Evolutionary conservation across 2,113 vertebrate species (phyloP).

Genomic region (Lanius collurio): DNA sequence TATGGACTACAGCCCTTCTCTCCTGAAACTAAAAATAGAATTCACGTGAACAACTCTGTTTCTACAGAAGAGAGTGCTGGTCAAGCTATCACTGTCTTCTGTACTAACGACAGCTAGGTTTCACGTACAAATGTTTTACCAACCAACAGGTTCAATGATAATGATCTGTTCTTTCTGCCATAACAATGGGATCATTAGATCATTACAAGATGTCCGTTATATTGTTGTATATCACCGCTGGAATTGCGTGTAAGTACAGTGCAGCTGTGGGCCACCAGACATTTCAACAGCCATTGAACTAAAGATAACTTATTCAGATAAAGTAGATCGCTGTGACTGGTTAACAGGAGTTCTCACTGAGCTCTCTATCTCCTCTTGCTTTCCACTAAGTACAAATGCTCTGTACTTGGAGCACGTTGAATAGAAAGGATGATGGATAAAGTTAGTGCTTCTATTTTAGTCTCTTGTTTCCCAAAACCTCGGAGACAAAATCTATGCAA

Average conservation of each 20-base stretch:
- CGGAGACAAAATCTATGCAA: neutral
- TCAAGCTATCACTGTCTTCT: neutral
- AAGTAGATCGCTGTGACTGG: neutral
- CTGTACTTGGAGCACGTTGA: neutral
- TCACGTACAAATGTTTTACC: neutral
- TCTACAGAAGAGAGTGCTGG: neutral
- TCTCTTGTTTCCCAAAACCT: neutral
- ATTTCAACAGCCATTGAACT: neutral
- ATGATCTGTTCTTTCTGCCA: fast-evolving
- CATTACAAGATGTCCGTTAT: neutral
- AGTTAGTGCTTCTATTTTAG: neutral
- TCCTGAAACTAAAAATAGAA: neutral
- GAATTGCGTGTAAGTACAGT: neutral
- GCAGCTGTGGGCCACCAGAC: neutral
- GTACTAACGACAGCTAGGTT: neutral
- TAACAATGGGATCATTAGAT: neutral
- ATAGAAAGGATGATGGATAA: neutral
- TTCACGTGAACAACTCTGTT: neutral
- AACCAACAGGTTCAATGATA: neutral
- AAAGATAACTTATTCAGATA: neutral
- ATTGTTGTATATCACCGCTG: neutral
- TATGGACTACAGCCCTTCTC: neutral
- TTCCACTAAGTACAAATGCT: neutral
- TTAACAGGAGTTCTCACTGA: neutral
- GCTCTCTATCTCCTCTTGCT: neutral